These are phyloP conservation scores for Noctua comes DNA, from an alignment of 2,888 invertebrate genomes.

Conservation along the genomic window DNA sequence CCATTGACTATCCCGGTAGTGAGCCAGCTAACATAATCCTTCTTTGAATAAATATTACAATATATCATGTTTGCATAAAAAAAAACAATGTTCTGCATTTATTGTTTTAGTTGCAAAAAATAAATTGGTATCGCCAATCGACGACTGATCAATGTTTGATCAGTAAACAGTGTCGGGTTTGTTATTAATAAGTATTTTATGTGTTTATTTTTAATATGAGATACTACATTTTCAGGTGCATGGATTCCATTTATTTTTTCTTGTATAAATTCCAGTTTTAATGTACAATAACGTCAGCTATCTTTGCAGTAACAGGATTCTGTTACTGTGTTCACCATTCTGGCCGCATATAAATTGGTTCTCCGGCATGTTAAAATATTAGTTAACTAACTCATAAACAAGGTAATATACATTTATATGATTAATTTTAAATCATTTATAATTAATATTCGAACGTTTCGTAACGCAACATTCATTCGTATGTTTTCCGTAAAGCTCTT, in stretches of 20 bases:
- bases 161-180: constrained; percentile 15
- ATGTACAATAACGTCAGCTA: not conserved
- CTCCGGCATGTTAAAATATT: not conserved
- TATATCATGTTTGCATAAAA: constrained; percentile 4
- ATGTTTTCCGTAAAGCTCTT: constrained; percentile 30
- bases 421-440: not conserved
- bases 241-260: not conserved
- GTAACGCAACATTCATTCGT: constrained; percentile 7
- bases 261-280: not conserved
- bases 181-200: constrained; percentile 16
- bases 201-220: not conserved
- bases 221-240: not conserved
- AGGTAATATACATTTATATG: not conserved
- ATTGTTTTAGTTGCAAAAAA: constrained; percentile 27
- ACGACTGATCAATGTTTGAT: constrained; percentile 19
- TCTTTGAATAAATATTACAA: constrained; percentile 23
- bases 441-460: not conserved
- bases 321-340: not conserved
- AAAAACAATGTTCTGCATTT: not conserved
- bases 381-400: not conserved
- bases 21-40: not conserved
- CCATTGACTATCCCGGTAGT: not conserved
- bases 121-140: constrained; percentile 15
- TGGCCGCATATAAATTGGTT: not conserved
- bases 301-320: not conserved